These are phyloP conservation scores for Percopsis omiscomaycus DNA, from an alignment of 2,797 vertebrate genomes.

Conservation along the genomic window DNA sequence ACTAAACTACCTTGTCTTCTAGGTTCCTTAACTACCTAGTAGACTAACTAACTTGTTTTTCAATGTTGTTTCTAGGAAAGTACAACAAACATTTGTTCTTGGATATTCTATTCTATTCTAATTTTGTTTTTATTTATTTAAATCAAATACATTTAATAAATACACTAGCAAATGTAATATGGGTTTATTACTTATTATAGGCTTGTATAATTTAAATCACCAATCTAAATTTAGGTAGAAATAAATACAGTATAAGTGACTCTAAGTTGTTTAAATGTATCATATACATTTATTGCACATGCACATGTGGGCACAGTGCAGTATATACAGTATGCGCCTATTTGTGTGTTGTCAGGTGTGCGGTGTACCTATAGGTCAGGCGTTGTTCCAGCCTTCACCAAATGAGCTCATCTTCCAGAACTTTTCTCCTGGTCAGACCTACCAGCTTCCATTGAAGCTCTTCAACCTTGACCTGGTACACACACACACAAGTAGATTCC, in stretches of 20 bases:
- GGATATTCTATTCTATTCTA: no score
- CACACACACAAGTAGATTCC: not conserved
- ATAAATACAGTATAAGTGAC: no score
- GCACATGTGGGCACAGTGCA: not conserved
- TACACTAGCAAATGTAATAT: no score
- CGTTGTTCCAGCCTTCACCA: constrained; percentile 85
- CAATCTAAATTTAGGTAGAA: no score
- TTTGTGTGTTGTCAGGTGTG: constrained; percentile 69
- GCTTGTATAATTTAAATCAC: no score
- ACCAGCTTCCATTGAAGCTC: constrained; percentile 77
- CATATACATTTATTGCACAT: not conserved
- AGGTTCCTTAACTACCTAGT: not conserved
- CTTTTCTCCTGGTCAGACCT: constrained; percentile 77
- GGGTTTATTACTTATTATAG: no score
- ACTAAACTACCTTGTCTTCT: not conserved
- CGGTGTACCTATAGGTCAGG: constrained; percentile 70
- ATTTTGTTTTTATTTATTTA: no score
- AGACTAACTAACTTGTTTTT: not conserved
- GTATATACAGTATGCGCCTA: not conserved
- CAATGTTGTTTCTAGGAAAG: no score
- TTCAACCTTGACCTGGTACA: constrained; percentile 84
- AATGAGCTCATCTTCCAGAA: constrained; percentile 88
- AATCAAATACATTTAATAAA: no score
- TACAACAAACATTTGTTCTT: no score
- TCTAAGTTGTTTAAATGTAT: no score